A percentile compares a stretch with the other conserved stretches of the same genome.
Conservation (phyloP, 1,140 invertebrate species). For the Orussus abietinus region DNA sequence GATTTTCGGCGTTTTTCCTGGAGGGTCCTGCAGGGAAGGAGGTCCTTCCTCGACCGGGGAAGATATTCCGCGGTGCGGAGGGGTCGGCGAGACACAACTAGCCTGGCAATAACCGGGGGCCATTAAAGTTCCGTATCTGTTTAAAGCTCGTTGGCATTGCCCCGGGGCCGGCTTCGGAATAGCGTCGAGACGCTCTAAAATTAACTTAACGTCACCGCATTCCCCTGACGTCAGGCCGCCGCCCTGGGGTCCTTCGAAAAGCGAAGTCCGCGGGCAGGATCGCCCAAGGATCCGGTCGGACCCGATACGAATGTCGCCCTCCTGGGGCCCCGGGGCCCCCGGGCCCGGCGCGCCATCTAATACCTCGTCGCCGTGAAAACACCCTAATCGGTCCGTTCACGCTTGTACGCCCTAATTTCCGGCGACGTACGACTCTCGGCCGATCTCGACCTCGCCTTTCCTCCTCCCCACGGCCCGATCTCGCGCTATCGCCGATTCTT, state of each 20-base stretch:
- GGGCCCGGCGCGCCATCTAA: neutral
- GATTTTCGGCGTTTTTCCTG: too few relatives aligned
- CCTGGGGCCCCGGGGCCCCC: conserved; percentile 4
- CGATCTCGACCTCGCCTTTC: neutral
- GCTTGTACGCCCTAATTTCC: conserved; percentile 24
- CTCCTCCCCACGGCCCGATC: too few relatives aligned
- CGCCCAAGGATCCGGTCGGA: conserved; percentile 26
- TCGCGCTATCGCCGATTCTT: conserved; percentile 5
- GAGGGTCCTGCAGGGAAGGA: too few relatives aligned
- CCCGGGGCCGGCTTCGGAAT: too few relatives aligned
- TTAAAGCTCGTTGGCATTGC: too few relatives aligned
- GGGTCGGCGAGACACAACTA: conserved; percentile 34
- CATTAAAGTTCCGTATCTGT: conserved; percentile 24
- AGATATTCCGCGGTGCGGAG: conserved; percentile 14
- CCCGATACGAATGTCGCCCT: conserved; percentile 15
- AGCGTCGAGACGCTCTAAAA: too few relatives aligned
- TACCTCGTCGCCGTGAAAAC: conserved; percentile 6
- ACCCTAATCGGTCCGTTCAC: conserved; percentile 23
- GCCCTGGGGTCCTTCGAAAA: too few relatives aligned
- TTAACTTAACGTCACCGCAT: too few relatives aligned
- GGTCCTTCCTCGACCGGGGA: conserved; percentile 1
- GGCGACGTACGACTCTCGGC: conserved; percentile 12
- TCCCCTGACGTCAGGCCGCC: too few relatives aligned
- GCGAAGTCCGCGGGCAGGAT: too few relatives aligned
- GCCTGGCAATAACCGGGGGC: conserved; percentile 23